phyloP scores from a whole-genome alignment of 2,888 invertebrate genomes.

The Epinotia bilunana region DNA sequence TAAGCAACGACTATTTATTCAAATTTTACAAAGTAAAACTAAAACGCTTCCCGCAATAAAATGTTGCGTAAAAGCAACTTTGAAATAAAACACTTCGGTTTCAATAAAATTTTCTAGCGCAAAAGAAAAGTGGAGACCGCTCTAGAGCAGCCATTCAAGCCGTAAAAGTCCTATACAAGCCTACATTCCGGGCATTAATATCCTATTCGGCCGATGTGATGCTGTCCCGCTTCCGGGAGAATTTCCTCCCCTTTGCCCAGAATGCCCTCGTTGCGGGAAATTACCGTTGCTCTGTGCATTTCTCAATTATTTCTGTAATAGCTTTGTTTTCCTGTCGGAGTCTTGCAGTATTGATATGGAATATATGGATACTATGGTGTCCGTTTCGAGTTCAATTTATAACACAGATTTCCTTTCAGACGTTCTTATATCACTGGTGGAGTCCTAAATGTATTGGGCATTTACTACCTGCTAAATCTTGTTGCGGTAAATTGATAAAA shows the following conservation, averaged over 20 bases:
- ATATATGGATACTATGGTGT: conserved; percentile 28
- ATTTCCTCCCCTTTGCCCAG: conserved; percentile 30
- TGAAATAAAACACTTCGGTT: conserved; percentile 10
- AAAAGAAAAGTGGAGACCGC: conserved; percentile 10
- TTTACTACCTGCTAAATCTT: conserved; percentile 4
- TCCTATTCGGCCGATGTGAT: conserved; percentile 32
- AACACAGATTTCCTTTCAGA: conserved; percentile 13
- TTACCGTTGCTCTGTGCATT: conserved; percentile 43
- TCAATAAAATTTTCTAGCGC: neutral
- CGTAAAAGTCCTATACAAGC: conserved; percentile 28
- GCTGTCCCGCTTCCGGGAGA: conserved; percentile 32
- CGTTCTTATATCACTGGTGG: conserved; percentile 9
- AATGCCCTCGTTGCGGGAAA: conserved; percentile 38
- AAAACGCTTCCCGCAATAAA: neutral
- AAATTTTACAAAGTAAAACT: neutral
- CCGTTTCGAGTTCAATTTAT: conserved; percentile 21
- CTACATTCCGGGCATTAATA: conserved; percentile 41
- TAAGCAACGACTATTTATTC: neutral
- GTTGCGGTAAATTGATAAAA: neutral
- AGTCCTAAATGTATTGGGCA: neutral
- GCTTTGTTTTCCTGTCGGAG: conserved; percentile 42
- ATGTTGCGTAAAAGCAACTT: neutral
- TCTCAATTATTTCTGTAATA: conserved; percentile 47
- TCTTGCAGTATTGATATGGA: conserved; percentile 32
- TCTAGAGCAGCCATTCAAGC: conserved; percentile 13